These are phyloP conservation scores for Smutsia gigantea DNA, from an alignment of 2,797 vertebrate species.

Conservation along the genomic window DNA sequence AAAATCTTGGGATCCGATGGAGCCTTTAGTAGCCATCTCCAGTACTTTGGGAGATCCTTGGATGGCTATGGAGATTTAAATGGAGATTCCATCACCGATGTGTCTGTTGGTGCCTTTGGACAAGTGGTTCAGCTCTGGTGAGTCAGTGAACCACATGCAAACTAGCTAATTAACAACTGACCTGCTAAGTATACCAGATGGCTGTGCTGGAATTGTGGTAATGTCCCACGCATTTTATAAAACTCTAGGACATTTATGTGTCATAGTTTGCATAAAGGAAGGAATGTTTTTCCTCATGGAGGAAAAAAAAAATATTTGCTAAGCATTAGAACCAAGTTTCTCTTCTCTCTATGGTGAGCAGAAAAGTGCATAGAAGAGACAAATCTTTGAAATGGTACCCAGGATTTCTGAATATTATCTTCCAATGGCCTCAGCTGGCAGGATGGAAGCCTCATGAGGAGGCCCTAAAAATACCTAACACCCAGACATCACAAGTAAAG, in stretches of 20 bases:
- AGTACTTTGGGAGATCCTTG: constrained; percentile 94
- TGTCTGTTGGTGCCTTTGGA: constrained; percentile 93
- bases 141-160: constrained; percentile 72
- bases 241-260: neutral
- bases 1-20: constrained; percentile 91
- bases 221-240: neutral
- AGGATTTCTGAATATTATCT: neutral
- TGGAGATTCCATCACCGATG: constrained; percentile 90
- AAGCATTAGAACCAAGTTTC: neutral
- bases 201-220: neutral
- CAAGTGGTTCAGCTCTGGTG: constrained; percentile 95
- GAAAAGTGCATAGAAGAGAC: neutral
- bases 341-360: neutral
- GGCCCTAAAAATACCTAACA: neutral
- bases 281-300: neutral
- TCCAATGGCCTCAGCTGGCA: neutral
- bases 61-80: constrained; percentile 92
- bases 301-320: neutral
- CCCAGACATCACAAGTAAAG: neutral
- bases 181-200: neutral
- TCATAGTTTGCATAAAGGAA: neutral
- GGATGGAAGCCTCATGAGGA: neutral
- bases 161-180: neutral
- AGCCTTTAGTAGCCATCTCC: constrained; percentile 87
- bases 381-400: neutral